Evolutionary conservation across 2,888 invertebrate genomes (phyloP), one percentile per base, ranked within the genome.

Genomic region (Cataglyphis livida): DNA sequence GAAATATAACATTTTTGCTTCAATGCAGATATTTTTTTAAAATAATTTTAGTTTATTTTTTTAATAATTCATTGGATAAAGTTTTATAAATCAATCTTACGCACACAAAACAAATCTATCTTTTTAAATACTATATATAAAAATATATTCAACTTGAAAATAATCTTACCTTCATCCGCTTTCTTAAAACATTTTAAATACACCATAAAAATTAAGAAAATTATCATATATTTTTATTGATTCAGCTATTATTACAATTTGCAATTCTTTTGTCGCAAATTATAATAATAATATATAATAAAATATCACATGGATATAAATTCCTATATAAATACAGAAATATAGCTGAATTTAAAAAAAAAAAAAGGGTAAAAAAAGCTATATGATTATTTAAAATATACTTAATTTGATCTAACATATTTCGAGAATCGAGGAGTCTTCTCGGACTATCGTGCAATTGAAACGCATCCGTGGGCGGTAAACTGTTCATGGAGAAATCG

Each of bases 401-500:
- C 54, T 3, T 18, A 70, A 35, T 12, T 54, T 5, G 44, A 44
- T 59, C 32, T 35, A 44, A 59, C 54, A 59, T 32, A 32, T 78
- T 59, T 28, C 21, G 21, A 41, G 78, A 78, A 41, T 54, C 12
- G 48, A 51, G 7, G 7, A 68, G 10, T 28, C 15, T 18, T 28
- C 2, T 48, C 44, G 51, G 25, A 65, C 44, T 41, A 65, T 65
- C 70, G 66, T 57, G 62, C 64, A 59, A 82, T 70, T 75, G 66
- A 71, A 82, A 83, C 57, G 83, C 62, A 76, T 88, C 88, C 88
- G 84, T 86, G 85, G 86, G 86, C 84, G 89, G 87, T 85, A 88
- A 85, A 83, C 83, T 83, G 87, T 84, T 88, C 85, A 85, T 86
- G 84, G 82, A 89, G 84, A 87, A 88, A 87, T 88, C 91, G 57